These are phyloP conservation scores for Blastobasis lacticolella DNA, from an alignment of 2,888 invertebrate species.

Conservation along the genomic window DNA sequence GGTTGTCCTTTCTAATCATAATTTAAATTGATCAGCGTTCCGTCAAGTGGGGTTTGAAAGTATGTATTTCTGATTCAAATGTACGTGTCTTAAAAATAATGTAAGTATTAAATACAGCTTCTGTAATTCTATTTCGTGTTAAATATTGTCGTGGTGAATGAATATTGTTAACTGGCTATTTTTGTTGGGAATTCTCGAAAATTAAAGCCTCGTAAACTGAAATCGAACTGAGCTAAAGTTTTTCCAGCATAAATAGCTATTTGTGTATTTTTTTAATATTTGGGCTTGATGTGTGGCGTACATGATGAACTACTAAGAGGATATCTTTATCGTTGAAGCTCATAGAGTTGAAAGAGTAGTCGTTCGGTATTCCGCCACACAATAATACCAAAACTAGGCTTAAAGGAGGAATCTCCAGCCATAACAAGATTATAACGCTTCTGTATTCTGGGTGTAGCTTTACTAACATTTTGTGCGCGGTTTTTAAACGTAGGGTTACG, in stretches of 20 bases:
- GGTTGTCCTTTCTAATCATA: too few species aligned
- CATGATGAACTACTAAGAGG: neutral
- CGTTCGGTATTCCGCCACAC: neutral
- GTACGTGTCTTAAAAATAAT: neutral
- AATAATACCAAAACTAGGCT: neutral
- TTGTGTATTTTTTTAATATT: too few species aligned
- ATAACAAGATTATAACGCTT: neutral
- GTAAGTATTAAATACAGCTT: neutral
- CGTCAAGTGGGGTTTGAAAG: conserved; percentile 11
- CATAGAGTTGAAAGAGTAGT: neutral
- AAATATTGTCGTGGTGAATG: neutral
- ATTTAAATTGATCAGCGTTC: neutral
- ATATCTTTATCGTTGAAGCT: neutral
- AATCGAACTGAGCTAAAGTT: too few species aligned
- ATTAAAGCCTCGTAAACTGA: too few species aligned
- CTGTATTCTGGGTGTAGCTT: conserved; percentile 15
- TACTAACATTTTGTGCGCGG: conserved; percentile 15
- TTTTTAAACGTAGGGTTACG: too few species aligned
- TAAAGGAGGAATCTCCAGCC: too few species aligned
- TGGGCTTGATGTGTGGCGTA: neutral
- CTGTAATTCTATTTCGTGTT: neutral
- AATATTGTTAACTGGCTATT: neutral
- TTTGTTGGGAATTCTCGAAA: neutral
- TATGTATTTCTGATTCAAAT: conserved; percentile 1
- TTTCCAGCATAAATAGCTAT: neutral